Percentiles rank a stretch among this genome's conserved stretches.
Evolutionary conservation across 1,140 invertebrate species (phyloP).

Genomic region (roundworm (Caenorhabditis elegans)): DNA sequence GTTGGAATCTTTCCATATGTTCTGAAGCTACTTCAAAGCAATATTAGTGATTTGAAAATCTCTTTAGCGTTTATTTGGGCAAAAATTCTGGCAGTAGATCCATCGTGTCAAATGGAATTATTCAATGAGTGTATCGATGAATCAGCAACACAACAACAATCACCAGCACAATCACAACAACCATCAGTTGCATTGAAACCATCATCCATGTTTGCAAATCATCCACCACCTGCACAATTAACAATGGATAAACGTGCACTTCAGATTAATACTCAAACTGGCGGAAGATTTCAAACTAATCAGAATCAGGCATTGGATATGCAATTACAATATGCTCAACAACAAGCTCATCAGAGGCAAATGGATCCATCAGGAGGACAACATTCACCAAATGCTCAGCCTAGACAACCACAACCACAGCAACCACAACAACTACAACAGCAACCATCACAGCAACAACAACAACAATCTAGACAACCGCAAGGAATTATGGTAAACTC

Average conservation of each 20-base stretch:
- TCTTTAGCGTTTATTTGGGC: constrained; percentile 97
- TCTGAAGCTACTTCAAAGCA: constrained; percentile 85
- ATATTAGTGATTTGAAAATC: constrained; percentile 84
- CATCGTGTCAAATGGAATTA: constrained; percentile 83
- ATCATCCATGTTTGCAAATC: not conserved
- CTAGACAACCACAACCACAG: not conserved
- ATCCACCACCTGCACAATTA: not conserved
- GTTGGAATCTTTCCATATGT: constrained; percentile 96
- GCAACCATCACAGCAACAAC: not conserved
- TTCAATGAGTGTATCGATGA: constrained; percentile 81
- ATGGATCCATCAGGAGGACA: not conserved
- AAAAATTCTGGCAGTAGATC: constrained; percentile 93
- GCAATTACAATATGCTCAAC: constrained; percentile 1
- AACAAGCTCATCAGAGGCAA: not conserved
- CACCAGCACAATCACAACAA: not conserved
- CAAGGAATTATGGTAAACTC: not conserved
- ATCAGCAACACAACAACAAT: not conserved
- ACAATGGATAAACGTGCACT: constrained; percentile 5
- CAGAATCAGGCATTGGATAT: constrained; percentile 8
- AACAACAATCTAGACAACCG: not conserved
- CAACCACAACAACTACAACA: not conserved
- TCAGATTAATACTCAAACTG: not conserved
- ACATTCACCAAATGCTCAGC: not conserved
- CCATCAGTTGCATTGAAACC: not conserved
- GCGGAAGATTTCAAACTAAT: not conserved